phyloP scores from a whole-genome alignment of 2,113 vertebrate species.

The Tautogolabrus adspersus region DNA sequence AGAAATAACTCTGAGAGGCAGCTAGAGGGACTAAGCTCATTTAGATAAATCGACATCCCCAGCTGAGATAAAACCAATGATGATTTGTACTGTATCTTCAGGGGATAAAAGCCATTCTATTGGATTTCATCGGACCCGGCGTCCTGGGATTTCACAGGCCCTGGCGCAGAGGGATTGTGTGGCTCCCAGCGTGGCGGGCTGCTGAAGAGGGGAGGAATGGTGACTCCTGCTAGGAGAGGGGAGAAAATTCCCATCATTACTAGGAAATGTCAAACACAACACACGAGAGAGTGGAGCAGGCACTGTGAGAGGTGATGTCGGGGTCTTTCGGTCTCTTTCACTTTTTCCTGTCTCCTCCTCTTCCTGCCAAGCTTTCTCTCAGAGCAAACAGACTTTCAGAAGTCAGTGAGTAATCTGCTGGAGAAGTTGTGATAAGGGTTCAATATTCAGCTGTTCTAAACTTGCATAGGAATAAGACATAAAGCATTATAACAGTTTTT shows the following conservation, averaged over 20 bases:
- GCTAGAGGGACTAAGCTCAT: conserved; percentile 86
- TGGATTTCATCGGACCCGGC: conserved; percentile 72
- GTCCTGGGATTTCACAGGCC: conserved; percentile 63
- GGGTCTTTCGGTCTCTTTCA: conserved; percentile 24
- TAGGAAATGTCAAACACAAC: conserved; percentile 55
- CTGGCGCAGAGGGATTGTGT: conserved; percentile 32
- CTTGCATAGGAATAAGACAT: too few species aligned
- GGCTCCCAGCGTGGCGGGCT: conserved; percentile 80
- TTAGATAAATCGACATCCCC: conserved; percentile 94
- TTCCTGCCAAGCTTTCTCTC: neutral
- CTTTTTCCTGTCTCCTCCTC: neutral
- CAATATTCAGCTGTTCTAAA: neutral
- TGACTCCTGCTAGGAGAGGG: conserved; percentile 37
- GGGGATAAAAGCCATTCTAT: conserved; percentile 80
- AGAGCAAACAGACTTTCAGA: conserved; percentile 1
- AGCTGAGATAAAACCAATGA: conserved; percentile 95
- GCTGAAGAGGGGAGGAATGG: conserved; percentile 41
- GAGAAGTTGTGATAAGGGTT: neutral
- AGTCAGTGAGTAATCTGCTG: conserved; percentile 21
- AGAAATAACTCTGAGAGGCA: conserved; percentile 81
- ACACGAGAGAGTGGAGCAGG: conserved; percentile 20
- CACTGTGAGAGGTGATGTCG: conserved; percentile 30
- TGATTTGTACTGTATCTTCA: conserved; percentile 96
- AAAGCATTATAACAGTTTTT: too few species aligned
- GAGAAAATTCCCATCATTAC: conserved; percentile 58